These are phyloP conservation scores for Coryphaenoides rupestris DNA, from an alignment of 2,113 vertebrate genomes.

Conservation along the genomic window DNA sequence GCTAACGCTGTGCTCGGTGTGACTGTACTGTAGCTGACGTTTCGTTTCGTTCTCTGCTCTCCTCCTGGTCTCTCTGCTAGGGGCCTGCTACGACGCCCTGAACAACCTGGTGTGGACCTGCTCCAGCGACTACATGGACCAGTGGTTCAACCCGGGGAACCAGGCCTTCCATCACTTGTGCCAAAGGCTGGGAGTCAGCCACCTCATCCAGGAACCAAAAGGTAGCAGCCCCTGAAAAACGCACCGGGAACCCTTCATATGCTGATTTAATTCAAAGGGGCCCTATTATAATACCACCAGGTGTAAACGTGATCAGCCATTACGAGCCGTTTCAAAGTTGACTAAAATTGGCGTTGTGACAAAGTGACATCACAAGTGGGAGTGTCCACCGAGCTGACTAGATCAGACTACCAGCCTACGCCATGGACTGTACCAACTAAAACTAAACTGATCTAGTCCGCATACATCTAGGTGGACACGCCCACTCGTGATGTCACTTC, in stretches of 20 bases:
- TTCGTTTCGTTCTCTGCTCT: too few relatives aligned
- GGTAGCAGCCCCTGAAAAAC: constrained; percentile 72
- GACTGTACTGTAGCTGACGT: constrained; percentile 3
- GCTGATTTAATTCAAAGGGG: too few relatives aligned
- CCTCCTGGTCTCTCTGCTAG: constrained; percentile 56
- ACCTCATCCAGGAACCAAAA: constrained; percentile 90
- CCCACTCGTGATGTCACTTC: background rate
- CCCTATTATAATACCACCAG: too few relatives aligned
- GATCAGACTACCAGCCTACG: too few relatives aligned
- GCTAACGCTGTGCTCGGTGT: background rate
- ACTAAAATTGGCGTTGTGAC: too few relatives aligned
- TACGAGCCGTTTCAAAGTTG: too few relatives aligned
- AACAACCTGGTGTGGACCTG: constrained; percentile 98
- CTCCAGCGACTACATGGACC: constrained; percentile 97
- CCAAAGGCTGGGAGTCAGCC: constrained; percentile 92
- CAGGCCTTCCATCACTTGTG: constrained; percentile 99
- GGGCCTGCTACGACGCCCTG: constrained; percentile 92
- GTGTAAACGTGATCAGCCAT: too few relatives aligned
- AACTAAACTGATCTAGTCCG: too few relatives aligned
- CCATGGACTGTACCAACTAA: too few relatives aligned
- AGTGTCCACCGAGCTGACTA: too few relatives aligned
- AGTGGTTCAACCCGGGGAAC: constrained; percentile 98
- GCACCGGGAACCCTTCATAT: background rate
- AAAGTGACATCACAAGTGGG: too few relatives aligned
- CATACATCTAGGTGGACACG: background rate